Percentiles rank a stretch among this genome's conserved stretches.
phyloP scores from a whole-genome alignment of 2,113 vertebrate species.

The Paedocypris sp. region DNA sequence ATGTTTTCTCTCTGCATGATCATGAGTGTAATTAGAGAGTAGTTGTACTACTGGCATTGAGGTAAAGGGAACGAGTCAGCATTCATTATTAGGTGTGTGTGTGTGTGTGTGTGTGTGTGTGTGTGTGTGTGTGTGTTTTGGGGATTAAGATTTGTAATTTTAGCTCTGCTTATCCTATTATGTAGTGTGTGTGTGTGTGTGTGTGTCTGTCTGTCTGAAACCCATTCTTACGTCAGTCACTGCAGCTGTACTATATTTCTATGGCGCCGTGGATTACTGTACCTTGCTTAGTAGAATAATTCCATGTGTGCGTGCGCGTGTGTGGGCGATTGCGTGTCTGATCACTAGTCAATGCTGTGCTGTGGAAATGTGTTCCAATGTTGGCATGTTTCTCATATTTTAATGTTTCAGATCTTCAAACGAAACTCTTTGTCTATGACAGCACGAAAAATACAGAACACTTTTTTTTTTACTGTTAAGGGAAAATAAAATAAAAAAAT shows the following conservation, averaged over 20 bases:
- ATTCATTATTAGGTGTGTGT: background rate
- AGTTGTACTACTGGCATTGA: too few species aligned
- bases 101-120: background rate
- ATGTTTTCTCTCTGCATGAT: background rate
- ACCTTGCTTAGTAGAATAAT: slow-evolving; percentile 26
- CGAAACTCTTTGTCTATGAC: too few species aligned
- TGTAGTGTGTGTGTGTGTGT: background rate
- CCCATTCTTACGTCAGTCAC: background rate
- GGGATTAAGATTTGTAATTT: background rate
- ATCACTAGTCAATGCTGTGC: too few species aligned
- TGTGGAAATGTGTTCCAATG: too few species aligned
- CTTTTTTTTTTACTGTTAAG: too few species aligned
- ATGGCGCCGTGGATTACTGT: slow-evolving; percentile 31
- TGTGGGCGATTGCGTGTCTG: background rate
- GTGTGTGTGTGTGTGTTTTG: background rate
- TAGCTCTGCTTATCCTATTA: background rate
- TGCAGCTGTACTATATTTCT: background rate
- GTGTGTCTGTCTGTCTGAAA: background rate
- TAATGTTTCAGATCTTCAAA: too few species aligned
- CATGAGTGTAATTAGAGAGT: too few species aligned
- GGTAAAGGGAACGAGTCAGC: too few species aligned
- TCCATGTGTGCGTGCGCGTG: background rate
- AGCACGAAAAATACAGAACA: too few species aligned
- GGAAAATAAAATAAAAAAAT: too few species aligned
- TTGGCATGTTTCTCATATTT: too few species aligned